These are phyloP conservation scores for Girardia tigrina DNA, from an alignment of 2,888 invertebrate genomes.

Conservation along the genomic window DNA sequence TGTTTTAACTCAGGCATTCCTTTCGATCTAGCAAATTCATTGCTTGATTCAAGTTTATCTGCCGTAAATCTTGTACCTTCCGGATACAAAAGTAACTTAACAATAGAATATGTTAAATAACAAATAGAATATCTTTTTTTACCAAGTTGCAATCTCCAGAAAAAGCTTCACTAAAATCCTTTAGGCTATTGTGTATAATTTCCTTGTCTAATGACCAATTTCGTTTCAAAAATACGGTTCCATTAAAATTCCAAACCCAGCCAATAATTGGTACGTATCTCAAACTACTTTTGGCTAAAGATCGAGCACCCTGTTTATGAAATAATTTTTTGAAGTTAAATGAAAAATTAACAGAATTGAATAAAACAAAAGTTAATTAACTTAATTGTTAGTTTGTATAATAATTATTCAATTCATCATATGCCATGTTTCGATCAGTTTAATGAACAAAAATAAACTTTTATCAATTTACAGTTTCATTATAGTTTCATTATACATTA, in stretches of 20 bases:
- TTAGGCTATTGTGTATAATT: slow-evolving; percentile 65
- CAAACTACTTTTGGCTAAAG: slow-evolving; percentile 71
- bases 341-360: too few species aligned
- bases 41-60: slow-evolving; percentile 70
- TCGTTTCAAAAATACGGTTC: slow-evolving; percentile 79
- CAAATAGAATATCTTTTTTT: too few species aligned
- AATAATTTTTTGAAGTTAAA: too few species aligned
- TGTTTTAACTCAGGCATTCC: slow-evolving; percentile 71
- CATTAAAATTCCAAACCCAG: slow-evolving; percentile 89
- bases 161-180: slow-evolving; percentile 70
- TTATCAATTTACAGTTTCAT: too few species aligned
- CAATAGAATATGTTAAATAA: too few species aligned
- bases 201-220: slow-evolving; percentile 77
- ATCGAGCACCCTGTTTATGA: neutral
- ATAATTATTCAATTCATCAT: too few species aligned
- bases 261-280: slow-evolving; percentile 76
- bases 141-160: slow-evolving; percentile 25
- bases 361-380: too few species aligned
- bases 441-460: too few species aligned
- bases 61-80: slow-evolving; percentile 82
- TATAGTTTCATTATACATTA: too few species aligned
- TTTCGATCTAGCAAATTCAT: slow-evolving; percentile 71
- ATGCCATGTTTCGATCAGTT: too few species aligned
- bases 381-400: too few species aligned
- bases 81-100: slow-evolving; percentile 51